Evolutionary conservation across 1,140 invertebrate genomes (phyloP), one percentile per base, ranked within the genome.

Genomic region (Aphidius gifuensis): DNA sequence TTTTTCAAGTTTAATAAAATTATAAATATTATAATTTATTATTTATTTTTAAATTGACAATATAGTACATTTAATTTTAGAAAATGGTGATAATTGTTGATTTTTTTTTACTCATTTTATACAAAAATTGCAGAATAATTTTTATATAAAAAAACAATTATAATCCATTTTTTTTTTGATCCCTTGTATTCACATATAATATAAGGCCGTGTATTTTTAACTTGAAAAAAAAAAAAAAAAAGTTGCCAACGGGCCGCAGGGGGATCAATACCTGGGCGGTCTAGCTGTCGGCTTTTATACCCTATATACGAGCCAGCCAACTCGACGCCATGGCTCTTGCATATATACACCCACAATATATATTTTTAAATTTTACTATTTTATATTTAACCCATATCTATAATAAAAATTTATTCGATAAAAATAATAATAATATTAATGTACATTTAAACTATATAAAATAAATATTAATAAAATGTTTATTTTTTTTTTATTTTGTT

Each of bases 201-300:
- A 68, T 70, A 74, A 74, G 72, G 73, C 73, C 72, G 72, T 74
- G 67, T 77, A 77, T 76, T 76, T 77, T 77, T 78, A 76, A 76
- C 74, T 74, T 70, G 57, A 72, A 67, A 71, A 75, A 69, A 32
- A 32, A 23, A 23, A 23, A 32, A 32, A 32, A 32, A 32, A 32
- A 55, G 71, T 74, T 70, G 67, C 66, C 64, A 42, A 47, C 62
- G 64, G 53, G 53, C 53, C 53, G 53, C 53, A 55, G 43, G 53
- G 73, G 74, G 72, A 77, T 77, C 75, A 76, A 77, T 77, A 77
- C 70, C 74, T 69, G 53, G 53, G 53, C 53, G 40, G 53, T 55
- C 53, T 55, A 55, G 53, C 53, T 55, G 53, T 55, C 53, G 39
- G 39, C 53, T 55, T 55, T 55, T 43, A 38, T 55, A 55, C 53